Percentiles rank a stretch among this genome's conserved stretches.
These are phyloP conservation scores for Oscheius sp. DNA, from an alignment of 1,140 invertebrate species.

Conservation along the genomic window DNA sequence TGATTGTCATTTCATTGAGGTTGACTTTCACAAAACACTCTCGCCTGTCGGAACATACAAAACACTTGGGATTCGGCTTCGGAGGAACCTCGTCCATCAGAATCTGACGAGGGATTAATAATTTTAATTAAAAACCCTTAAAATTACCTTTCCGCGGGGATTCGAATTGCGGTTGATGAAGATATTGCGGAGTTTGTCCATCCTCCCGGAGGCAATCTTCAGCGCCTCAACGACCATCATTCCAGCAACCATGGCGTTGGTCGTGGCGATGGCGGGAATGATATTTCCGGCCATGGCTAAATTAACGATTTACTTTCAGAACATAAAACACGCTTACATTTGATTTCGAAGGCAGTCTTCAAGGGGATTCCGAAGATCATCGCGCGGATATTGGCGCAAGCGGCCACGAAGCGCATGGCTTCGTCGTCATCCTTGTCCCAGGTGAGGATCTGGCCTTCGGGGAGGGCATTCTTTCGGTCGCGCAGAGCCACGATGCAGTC, in stretches of 20 bases:
- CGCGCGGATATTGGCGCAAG: constrained; percentile 86
- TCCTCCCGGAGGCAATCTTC: constrained; percentile 71
- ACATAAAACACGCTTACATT: constrained; percentile 71
- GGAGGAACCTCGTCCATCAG: constrained; percentile 65
- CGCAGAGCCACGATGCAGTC: constrained; percentile 68
- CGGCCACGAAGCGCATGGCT: constrained; percentile 91
- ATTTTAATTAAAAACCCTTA: neutral
- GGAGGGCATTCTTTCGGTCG: neutral
- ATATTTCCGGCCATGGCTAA: constrained; percentile 93
- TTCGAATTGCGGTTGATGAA: constrained; percentile 66
- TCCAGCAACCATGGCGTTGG: constrained; percentile 93
- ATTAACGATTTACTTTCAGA: constrained; percentile 37
- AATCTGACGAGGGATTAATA: neutral
- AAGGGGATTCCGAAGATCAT: constrained; percentile 83
- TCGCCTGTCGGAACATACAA: constrained; percentile 80
- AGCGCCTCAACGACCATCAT: constrained; percentile 84
- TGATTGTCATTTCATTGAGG: constrained; percentile 77
- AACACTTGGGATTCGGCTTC: constrained; percentile 68
- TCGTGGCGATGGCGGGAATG: constrained; percentile 95
- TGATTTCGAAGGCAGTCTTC: constrained; percentile 88
- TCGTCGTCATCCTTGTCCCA: constrained; percentile 96
- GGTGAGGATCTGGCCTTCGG: constrained; percentile 72
- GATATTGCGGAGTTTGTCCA: constrained; percentile 58
- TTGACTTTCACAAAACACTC: constrained; percentile 73
- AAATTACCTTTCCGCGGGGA: constrained; percentile 61